Base-by-base conservation (phyloP, 2,113 vertebrate species). In the Aldabrachelys gigantea region DNA sequence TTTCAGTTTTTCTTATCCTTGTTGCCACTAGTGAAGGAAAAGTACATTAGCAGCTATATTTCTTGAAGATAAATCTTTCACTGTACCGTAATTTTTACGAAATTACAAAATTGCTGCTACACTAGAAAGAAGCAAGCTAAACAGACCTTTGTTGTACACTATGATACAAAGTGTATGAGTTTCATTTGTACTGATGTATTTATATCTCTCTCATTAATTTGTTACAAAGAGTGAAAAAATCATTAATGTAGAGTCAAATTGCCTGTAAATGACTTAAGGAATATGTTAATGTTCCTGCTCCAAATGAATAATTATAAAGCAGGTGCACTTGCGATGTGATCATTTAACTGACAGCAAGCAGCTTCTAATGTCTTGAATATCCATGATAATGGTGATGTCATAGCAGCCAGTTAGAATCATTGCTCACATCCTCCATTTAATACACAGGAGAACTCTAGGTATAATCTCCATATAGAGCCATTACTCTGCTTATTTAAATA, bases 241-340 rank as follows among this genome's bases (percentile, higher is more conserved):
- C 96, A 87, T 98, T 97, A 97, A 96, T 96, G 97, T 94, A 97
- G 97, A 98, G 93, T 98, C 96, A 98, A 97, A 98, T 98, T 98
- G 96, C 98, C 95, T 97, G 92, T 97, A 98, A 98, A 98, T 98
- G 97, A 98, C 95, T 98, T 98, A 98, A 98, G 94, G 96, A 98
- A 98, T 98, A 98, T 98, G 97, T 94, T 98, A 98, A 98, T 98
- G 96, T 98, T 96, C 87, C 96, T 94, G 93, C 96, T 98, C 88
- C 96, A 98, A 98, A 97, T 97, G 97, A 98, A 98, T 98, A 98
- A 98, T 98, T 98, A 98, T 97, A 98, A 98, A 98, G 97, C 98
- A 98, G 97, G 98, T 98, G 97, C 98, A 98, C 94, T 97, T 97
- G 97, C 97, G 97, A 98, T 98, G 96, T 96, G 97, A 98, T 98